Base-by-base conservation (phyloP, 2,888 invertebrate species). In the Lasioglossum morio region DNA sequence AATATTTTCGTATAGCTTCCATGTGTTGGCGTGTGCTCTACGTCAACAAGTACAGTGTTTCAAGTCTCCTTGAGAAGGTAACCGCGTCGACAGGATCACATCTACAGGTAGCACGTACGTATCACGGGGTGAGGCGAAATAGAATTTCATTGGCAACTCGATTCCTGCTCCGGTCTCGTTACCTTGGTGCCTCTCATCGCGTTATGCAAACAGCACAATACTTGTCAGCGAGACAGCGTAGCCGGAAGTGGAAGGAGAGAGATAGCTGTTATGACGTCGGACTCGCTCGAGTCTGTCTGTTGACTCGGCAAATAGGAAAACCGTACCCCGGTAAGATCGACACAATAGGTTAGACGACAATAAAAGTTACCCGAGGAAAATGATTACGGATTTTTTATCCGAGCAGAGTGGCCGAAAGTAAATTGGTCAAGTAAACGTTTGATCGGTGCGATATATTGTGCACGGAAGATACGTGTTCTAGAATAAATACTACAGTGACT, bases 151-250 rank as follows among this genome's bases (percentile, higher is more conserved):
- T 66, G 89, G 82, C 79, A 88, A 89, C 91, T 87, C 80, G 87
- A 88, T 89, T 83, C 84, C 81, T 72, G 83, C 87, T 85, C 79
- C 72, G 84, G 87, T 86, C 88, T 91, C 88, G 89, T 89, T 90
- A 91, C 87, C 89, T 88, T 88, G 86, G 83, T 87, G 89, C 88
- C 87, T 88, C 90, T 92, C 92, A 77, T 91, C 89, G 90, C 87
- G 90, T 89, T 89, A 87, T 84, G 90, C 91, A 92, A 92, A 92
- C 90, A 91, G 89, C 88, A 89, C 91, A 91, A 91, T 92, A 90
- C 89, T 86, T 91, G 92, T 90, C 91, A 91, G 87, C 81, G 91
- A 89, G 89, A 88, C 85, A 85, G 85, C 83, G 46, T 82, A 87
- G 89, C 90, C 90, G 89, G 90, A 90, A 92, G 91, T 91, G 87